These are phyloP conservation scores for Serripes groenlandicus DNA, from an alignment of 2,888 invertebrate genomes.

Conservation along the genomic window DNA sequence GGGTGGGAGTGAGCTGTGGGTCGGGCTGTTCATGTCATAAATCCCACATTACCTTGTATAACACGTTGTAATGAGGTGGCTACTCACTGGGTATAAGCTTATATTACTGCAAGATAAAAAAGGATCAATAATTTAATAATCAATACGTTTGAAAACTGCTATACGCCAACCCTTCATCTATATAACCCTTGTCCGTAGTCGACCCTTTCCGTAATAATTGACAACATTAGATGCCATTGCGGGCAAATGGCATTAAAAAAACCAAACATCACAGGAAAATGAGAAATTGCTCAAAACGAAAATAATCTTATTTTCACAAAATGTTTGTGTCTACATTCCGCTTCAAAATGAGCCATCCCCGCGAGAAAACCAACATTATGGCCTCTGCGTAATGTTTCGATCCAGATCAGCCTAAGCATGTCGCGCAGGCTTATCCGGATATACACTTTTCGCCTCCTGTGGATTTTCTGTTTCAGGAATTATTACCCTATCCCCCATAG, in stretches of 20 bases:
- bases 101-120: conserved; percentile 19
- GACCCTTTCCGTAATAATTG: not conserved
- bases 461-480: no score
- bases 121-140: conserved; percentile 25
- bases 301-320: not conserved
- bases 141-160: conserved; percentile 24
- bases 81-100: not conserved
- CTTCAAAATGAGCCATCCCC: no score
- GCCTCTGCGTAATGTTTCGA: no score
- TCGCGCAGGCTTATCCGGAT: no score
- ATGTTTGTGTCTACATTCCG: no score
- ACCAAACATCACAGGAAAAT: not conserved
- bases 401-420: no score
- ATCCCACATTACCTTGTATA: not conserved
- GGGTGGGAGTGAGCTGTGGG: not conserved
- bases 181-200: not conserved
- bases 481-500: no score
- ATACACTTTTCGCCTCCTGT: no score
- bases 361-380: no score
- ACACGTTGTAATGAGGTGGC: not conserved
- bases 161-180: not conserved
- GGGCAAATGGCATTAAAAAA: not conserved
- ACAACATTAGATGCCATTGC: not conserved
- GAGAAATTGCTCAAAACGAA: not conserved
- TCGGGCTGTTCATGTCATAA: not conserved